These are phyloP conservation scores for Linyphia triangularis DNA, from an alignment of 2,888 invertebrate species.

Conservation along the genomic window DNA sequence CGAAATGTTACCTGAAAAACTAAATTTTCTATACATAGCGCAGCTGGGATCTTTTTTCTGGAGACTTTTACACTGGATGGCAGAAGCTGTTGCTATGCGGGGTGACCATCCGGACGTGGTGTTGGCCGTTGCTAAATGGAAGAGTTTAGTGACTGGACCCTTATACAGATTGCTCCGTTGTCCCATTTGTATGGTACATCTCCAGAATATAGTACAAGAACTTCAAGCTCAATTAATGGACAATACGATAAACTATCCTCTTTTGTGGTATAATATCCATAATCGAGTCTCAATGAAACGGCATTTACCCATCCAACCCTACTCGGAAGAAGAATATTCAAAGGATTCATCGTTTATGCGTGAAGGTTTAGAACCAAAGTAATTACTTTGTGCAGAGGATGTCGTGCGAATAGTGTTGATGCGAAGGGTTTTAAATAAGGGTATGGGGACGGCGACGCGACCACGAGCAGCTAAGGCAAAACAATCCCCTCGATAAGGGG, in stretches of 20 bases:
- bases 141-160: background rate
- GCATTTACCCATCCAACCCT: background rate
- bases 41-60: conserved; percentile 1
- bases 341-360: background rate
- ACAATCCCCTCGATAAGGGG: background rate
- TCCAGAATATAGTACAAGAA: background rate
- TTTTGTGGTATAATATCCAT: conserved; percentile 11
- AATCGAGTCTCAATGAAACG: background rate
- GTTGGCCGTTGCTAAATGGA: background rate
- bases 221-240: background rate
- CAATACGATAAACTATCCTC: background rate
- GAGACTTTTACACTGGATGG: conserved; percentile 30
- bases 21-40: background rate
- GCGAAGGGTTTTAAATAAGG: background rate
- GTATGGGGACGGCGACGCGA: background rate
- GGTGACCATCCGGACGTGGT: background rate
- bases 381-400: background rate
- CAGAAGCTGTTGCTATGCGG: background rate
- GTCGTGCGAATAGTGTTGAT: background rate
- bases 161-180: background rate
- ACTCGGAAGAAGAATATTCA: background rate
- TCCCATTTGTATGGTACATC: background rate
- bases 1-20: background rate
- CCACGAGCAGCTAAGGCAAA: background rate
- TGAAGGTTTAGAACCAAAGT: background rate